Percentiles rank a stretch among this genome's conserved stretches.
Conservation (phyloP, 2,888 invertebrate species). For the Drosophila neonasuta region DNA sequence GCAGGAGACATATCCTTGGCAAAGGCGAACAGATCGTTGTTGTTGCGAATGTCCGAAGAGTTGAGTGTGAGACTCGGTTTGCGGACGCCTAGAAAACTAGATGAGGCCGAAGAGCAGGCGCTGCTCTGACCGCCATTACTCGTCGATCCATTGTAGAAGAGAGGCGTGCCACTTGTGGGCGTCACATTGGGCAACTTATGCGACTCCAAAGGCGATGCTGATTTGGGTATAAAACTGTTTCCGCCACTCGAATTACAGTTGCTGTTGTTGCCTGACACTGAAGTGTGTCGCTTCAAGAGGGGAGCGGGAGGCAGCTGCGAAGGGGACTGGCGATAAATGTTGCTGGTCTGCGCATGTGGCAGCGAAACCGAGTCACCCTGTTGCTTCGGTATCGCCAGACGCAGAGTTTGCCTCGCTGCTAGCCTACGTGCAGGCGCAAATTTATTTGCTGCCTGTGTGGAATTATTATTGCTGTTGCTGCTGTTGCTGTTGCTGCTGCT, state of each 20-base stretch:
- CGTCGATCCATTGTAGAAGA: slow-evolving; percentile 38
- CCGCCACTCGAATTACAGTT: slow-evolving; percentile 3
- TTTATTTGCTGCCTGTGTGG: slow-evolving; percentile 63
- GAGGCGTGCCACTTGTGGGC: slow-evolving; percentile 44
- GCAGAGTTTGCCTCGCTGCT: slow-evolving; percentile 81
- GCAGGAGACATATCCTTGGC: slow-evolving; percentile 80
- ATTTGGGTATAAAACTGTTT: slow-evolving; percentile 65
- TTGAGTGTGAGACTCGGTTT: slow-evolving; percentile 80
- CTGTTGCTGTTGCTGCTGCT: slow-evolving; percentile 27
- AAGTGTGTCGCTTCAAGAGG: slow-evolving; percentile 67
- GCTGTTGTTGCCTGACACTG: not conserved
- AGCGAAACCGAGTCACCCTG: slow-evolving; percentile 70
- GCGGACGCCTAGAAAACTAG: slow-evolving; percentile 74
- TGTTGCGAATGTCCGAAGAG: slow-evolving; percentile 80
- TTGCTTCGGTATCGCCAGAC: slow-evolving; percentile 81
- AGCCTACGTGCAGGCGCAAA: slow-evolving; percentile 82
- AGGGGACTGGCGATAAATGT: slow-evolving; percentile 72
- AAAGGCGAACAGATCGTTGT: slow-evolving; percentile 80
- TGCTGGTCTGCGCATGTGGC: slow-evolving; percentile 35
- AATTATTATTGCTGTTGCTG: slow-evolving; percentile 19
- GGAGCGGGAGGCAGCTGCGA: slow-evolving; percentile 79
- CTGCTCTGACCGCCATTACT: slow-evolving; percentile 39
- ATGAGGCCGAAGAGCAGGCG: slow-evolving; percentile 30
- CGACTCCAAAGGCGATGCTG: slow-evolving; percentile 77
- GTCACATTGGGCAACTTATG: slow-evolving; percentile 74